Evolutionary conservation across 2,113 vertebrate species (phyloP).

Genomic region (Uria lomvia): DNA sequence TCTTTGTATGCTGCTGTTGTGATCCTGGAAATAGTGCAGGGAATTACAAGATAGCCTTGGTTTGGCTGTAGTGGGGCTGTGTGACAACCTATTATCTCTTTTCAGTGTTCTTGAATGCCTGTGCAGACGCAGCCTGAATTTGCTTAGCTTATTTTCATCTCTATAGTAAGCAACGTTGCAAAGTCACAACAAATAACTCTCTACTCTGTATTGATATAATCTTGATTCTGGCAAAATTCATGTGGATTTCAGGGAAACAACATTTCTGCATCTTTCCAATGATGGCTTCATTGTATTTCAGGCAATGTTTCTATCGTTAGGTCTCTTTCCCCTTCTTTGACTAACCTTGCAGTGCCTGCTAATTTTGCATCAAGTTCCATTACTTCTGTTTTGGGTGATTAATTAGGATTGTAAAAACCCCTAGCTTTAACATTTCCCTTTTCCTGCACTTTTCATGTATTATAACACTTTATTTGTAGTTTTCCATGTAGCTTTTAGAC

Average conservation of each 20-base stretch:
- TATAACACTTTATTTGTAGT: background rate
- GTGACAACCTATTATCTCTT: background rate
- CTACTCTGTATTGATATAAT: background rate
- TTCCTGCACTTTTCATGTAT: background rate
- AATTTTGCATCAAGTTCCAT: background rate
- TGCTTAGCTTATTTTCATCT: background rate
- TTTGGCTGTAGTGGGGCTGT: background rate
- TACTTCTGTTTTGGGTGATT: background rate
- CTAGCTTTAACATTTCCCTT: background rate
- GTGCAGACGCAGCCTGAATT: background rate
- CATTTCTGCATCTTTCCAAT: background rate
- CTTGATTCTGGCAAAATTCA: background rate
- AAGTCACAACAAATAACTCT: background rate
- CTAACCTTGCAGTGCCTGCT: background rate
- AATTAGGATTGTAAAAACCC: background rate
- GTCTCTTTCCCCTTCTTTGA: background rate
- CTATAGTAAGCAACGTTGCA: background rate
- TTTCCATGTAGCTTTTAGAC: background rate
- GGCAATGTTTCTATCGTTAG: background rate
- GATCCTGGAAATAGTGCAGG: background rate
- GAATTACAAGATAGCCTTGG: background rate
- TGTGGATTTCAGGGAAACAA: background rate
- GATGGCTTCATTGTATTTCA: background rate
- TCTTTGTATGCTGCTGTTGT: background rate
- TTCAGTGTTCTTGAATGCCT: background rate